Evolutionary conservation across 2,113 vertebrate genomes (phyloP), one percentile per base, ranked within the genome.

Genomic region (Rhinolophus ferrumequinum): DNA sequence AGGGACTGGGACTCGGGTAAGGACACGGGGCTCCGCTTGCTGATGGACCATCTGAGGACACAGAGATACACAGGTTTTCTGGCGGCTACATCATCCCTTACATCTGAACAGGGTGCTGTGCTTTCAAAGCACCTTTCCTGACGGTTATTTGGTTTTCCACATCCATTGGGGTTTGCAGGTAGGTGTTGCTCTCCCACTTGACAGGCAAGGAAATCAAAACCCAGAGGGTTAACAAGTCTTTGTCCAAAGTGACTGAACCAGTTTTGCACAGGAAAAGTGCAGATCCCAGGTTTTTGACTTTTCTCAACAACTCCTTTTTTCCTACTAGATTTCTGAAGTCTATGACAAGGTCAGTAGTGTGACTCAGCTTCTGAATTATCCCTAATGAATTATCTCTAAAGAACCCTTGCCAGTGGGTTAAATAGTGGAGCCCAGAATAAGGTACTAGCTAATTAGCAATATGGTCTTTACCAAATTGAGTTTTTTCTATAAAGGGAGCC

Each of bases 181-280:
- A 33, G 16, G 19, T 75, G 47, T 79, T 97, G 22, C 44, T 82
- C 50, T 94, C 41, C 60, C n/a, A 38, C 41, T n/a, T 75, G 79
- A 88, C n/a, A 85, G 91, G 38, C 58, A 73, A 79, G 16, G n/a
- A 70, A 69, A 72, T 89, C 47, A 80, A 81, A 97, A 47, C 35
- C 21, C 79, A 69, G 79, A 81, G 47, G 33, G 70, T 60, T 50
- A 38, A 66, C 56, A 89, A 41, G 70, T 60, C 44, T 69, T 90
- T 81, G 73, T 73, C 66, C 64, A 47, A 47, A 47, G 77, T 89
- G 14, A 54, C 28, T 0, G 2, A 83, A 52, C 14, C 52, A 81
- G 38, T 26, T 90, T 70, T 56, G 21, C 15, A 15, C n/a, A 89
- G 56, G 92, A 60, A 93, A 77, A 69, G 26, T 47, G 33, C 69